Conservation (phyloP, 2,797 vertebrate genomes). For the Arctocebus calabarensis region DNA sequence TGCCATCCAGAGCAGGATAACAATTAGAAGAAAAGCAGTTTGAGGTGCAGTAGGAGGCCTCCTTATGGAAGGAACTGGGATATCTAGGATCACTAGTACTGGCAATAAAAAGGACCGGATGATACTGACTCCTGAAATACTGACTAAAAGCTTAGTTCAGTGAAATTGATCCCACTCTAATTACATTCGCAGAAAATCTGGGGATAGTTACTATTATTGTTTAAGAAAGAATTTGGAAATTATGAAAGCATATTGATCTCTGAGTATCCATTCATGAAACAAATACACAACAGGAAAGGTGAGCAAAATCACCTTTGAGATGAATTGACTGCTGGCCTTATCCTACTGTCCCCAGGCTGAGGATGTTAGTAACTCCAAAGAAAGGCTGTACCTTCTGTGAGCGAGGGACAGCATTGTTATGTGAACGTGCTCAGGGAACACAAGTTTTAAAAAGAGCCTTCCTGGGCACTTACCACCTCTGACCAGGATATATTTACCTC, state of each 20-base stretch:
- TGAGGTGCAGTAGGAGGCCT: neutral
- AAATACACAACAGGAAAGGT: conserved; percentile 32
- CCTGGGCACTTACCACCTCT: neutral
- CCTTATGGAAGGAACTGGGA: neutral
- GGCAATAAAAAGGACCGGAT: neutral
- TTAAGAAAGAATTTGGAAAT: conserved; percentile 40
- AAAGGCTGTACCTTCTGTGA: neutral
- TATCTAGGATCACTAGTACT: neutral
- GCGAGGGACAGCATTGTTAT: neutral
- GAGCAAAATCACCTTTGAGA: neutral
- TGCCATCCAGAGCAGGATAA: neutral
- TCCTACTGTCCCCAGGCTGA: neutral
- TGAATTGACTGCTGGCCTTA: neutral
- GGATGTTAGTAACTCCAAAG: neutral
- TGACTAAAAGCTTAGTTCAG: neutral
- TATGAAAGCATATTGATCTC: conserved; percentile 10
- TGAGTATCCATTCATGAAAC: neutral
- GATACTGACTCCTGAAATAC: neutral
- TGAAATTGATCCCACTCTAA: neutral
- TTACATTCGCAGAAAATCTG: neutral
- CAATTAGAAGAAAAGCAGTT: neutral
- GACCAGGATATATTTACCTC: neutral
- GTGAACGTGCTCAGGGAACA: neutral
- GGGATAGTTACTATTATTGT: neutral
- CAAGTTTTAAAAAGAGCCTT: neutral